phyloP scores from a whole-genome alignment of 2,113 vertebrate species.

The Dolichotis patagonum region DNA sequence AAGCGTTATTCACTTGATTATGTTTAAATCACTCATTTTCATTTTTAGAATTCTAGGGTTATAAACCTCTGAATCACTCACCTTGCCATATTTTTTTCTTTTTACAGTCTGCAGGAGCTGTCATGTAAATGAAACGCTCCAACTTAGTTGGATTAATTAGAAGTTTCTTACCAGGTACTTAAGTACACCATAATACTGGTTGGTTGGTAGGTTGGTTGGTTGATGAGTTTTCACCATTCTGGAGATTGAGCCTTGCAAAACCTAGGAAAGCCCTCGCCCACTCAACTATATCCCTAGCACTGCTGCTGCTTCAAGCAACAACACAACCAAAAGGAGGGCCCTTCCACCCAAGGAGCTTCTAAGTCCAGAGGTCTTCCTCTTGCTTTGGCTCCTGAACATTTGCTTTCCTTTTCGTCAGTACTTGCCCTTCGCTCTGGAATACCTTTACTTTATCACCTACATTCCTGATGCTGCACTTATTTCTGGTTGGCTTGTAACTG shows the following conservation, averaged over 20 bases:
- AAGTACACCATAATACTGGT: neutral
- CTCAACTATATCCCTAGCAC: neutral
- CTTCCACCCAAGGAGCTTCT: neutral
- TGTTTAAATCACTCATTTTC: neutral
- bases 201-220: neutral
- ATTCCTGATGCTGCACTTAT: neutral
- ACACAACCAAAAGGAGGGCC: no score
- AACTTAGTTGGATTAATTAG: neutral
- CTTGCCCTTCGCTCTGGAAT: neutral
- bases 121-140: neutral
- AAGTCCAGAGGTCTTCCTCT: neutral
- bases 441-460: neutral
- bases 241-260: neutral
- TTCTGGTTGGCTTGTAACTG: neutral
- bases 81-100: neutral
- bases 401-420: neutral
- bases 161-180: neutral
- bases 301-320: no score
- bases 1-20: neutral
- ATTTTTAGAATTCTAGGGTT: neutral
- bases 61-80: neutral
- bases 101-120: neutral
- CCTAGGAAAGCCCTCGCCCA: neutral
- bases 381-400: neutral
- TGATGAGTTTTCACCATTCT: neutral